Base-by-base conservation (phyloP, 2,888 invertebrate species). In the Enchytraeus crypticus region DNA sequence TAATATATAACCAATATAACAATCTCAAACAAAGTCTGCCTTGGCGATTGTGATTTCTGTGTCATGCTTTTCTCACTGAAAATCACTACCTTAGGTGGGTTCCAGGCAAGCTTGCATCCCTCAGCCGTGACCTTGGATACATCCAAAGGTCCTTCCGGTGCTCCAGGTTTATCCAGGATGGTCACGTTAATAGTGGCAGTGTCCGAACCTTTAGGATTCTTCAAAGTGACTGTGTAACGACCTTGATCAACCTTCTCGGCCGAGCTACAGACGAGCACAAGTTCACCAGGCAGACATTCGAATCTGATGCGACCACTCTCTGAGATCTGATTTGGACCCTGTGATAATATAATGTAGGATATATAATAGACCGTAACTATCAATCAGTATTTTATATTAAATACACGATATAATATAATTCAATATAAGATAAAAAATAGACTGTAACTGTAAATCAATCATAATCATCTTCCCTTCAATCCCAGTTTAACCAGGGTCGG, bases 61-160 rank as follows among this genome's bases (percentile, higher is more conserved):
- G n/a, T n/a, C n/a, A n/a, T n/a, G n/a, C n/a, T n/a, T n/a, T n/a
- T n/a, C n/a, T n/a, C n/a, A n/a, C n/a, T n/a, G n/a, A n/a, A n/a
- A n/a, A n/a, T n/a, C 38, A 38, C 59, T 69, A 77, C 78, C 72
- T 75, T 75, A 32, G 80, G 80, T 60, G 79, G 73, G 38, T 73
- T 74, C 81, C 70, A 89, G 75, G 62, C 87, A 53, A 97, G 81
- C 11, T 90, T 87, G 79, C 96, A 96, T 0, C 91, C 90, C 77
- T 97, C 96, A 0, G 96, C 93, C 1, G 93, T 95, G 71, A 96
- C 88, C 74, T 96, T 93, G 45, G 86, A 88, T 0, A 89, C 88
- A 71, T 90, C 90, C 57, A 98, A 84, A 23, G 97, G 96, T 30
- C 92, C 96, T 75, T 88, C 86, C 2, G 96, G 95, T 63, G 88